phyloP scores from a whole-genome alignment of 1,140 invertebrate genomes.

The Eurosta solidaginis region DNA sequence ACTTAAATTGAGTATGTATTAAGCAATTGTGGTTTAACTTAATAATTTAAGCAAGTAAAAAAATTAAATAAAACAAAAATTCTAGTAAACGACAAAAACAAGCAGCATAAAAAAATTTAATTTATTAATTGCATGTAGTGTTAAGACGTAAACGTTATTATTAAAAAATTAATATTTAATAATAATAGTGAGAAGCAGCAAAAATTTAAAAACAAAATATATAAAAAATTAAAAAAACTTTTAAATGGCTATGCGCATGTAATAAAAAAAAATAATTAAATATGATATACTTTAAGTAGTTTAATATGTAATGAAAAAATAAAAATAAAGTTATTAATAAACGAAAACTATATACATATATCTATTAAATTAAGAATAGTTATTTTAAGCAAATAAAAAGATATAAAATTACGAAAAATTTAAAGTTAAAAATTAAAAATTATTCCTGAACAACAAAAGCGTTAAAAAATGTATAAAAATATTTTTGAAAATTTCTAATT shows the following conservation, averaged over 20 bases:
- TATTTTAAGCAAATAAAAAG: not conserved
- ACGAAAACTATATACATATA: not conserved
- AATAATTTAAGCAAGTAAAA: not conserved
- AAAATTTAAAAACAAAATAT: not conserved
- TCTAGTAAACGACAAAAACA: not conserved
- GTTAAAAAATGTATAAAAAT: not conserved
- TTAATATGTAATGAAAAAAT: constrained; percentile 28
- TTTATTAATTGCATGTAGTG: not conserved
- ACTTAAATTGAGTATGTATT: not conserved
- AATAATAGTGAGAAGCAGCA: not conserved
- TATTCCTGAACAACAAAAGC: not conserved
- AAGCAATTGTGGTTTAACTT: not conserved
- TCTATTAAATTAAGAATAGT: too few relatives aligned
- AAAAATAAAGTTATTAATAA: not conserved
- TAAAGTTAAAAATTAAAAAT: not conserved
- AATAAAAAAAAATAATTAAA: not conserved
- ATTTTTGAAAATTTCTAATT: not conserved
- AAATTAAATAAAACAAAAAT: not conserved
- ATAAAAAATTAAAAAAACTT: not conserved
- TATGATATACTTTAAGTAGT: not conserved
- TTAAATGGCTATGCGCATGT: not conserved
- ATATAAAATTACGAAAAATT: constrained; percentile 22
- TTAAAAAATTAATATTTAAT: not conserved
- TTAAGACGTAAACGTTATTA: not conserved
- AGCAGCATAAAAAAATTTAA: not conserved